Conservation (phyloP, 2,888 invertebrate genomes). For the Torymus tubicola region DNA sequence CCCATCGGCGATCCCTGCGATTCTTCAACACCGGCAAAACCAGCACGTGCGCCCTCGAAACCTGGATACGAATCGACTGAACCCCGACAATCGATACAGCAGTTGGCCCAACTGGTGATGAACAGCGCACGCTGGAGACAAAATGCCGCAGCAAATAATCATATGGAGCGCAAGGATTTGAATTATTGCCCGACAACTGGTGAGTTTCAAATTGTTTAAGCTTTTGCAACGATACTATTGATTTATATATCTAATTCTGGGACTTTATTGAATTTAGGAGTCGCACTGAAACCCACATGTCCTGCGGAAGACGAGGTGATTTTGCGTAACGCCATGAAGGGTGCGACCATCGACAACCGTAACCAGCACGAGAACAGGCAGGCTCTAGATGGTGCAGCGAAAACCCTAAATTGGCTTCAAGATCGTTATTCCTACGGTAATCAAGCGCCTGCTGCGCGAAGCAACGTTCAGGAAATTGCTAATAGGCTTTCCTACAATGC, state of each 20-base stretch:
- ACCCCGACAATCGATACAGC: constrained; percentile 71
- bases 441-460: constrained; percentile 5
- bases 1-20: constrained; percentile 65
- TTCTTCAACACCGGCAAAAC: constrained; percentile 72
- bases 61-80: constrained; percentile 53
- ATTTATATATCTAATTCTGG: background rate
- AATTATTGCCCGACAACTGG: constrained; percentile 36
- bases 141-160: constrained; percentile 51
- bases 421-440: constrained; percentile 66
- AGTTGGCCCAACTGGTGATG: constrained; percentile 72
- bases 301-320: constrained; percentile 17
- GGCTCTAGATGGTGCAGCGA: constrained; percentile 60
- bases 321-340: constrained; percentile 21
- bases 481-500: constrained; percentile 56
- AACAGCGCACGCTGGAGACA: constrained; percentile 73
- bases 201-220: background rate
- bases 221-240: too few species aligned
- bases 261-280: constrained; percentile 39
- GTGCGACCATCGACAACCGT: constrained; percentile 3
- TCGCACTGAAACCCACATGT: background rate
- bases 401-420: constrained; percentile 67
- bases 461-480: constrained; percentile 33
- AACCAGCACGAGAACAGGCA: constrained; percentile 15
- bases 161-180: constrained; percentile 48
- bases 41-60: constrained; percentile 15